These are phyloP conservation scores for Parasteatoda lunata DNA, from an alignment of 2,888 invertebrate genomes.

Conservation along the genomic window DNA sequence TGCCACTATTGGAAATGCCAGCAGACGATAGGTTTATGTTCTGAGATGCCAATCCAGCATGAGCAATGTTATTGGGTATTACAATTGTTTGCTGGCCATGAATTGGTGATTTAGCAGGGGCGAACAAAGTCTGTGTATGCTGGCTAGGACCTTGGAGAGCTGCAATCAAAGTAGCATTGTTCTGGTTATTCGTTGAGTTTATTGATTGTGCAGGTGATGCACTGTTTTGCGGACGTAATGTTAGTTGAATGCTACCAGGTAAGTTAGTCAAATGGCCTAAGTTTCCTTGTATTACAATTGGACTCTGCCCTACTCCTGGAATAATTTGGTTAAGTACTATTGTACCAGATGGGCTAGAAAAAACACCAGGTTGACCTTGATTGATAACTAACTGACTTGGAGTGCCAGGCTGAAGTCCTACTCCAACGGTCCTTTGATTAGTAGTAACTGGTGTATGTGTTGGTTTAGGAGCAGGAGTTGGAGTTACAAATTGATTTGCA, in stretches of 20 bases:
- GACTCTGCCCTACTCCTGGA: conserved; percentile 73
- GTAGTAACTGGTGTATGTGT: conserved; percentile 53
- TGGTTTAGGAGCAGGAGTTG: conserved; percentile 55
- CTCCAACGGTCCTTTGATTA: conserved; percentile 58
- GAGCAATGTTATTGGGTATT: conserved; percentile 62
- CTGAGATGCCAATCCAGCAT: conserved; percentile 45
- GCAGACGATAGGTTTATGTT: conserved; percentile 57
- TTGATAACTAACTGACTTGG: conserved; percentile 67
- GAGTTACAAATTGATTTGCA: conserved; percentile 61
- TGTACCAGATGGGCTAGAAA: conserved; percentile 69
- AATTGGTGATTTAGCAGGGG: conserved; percentile 73
- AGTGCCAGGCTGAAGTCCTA: conserved; percentile 44
- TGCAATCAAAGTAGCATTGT: conserved; percentile 67
- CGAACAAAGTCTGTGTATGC: conserved; percentile 50
- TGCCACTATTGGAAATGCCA: conserved; percentile 57
- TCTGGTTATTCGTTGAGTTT: conserved; percentile 45
- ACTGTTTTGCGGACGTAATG: conserved; percentile 77
- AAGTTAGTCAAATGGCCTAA: conserved; percentile 61
- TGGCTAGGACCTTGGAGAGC: conserved; percentile 66
- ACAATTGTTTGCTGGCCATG: conserved; percentile 69
- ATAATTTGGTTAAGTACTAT: conserved; percentile 75
- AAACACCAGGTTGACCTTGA: conserved; percentile 66
- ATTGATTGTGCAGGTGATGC: conserved; percentile 46
- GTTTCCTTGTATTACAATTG: conserved; percentile 79
- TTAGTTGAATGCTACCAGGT: conserved; percentile 80